Evolutionary conservation across 2,888 invertebrate species (phyloP).

Genomic region (Machimus rusticus): DNA sequence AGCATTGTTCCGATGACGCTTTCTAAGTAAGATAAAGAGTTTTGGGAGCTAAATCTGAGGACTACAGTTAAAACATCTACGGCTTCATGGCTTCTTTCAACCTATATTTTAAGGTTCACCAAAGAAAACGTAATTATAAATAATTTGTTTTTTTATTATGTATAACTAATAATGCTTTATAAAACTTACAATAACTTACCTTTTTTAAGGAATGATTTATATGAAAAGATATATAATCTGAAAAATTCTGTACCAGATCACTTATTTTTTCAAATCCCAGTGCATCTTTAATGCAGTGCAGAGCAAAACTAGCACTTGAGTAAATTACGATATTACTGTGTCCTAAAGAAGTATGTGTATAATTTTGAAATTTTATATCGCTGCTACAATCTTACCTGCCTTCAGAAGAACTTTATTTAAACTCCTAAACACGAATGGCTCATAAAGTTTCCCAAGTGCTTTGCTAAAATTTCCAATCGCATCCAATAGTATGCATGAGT

Average conservation of each 20-base stretch:
- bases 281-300: slow-evolving; percentile 68
- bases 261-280: slow-evolving; percentile 66
- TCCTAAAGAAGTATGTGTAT: slow-evolving; percentile 63
- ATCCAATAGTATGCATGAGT: slow-evolving; percentile 74
- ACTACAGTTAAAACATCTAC: slow-evolving; percentile 77
- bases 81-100: slow-evolving; percentile 70
- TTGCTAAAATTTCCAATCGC: slow-evolving; percentile 72
- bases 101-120: slow-evolving; percentile 53
- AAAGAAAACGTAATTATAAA: no score
- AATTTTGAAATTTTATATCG: not conserved
- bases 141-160: no score
- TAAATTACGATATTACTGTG: slow-evolving; percentile 71
- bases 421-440: slow-evolving; percentile 70
- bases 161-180: not conserved
- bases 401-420: slow-evolving; percentile 75
- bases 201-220: slow-evolving; percentile 71
- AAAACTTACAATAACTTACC: slow-evolving; percentile 53
- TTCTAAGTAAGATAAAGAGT: slow-evolving; percentile 71
- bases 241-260: slow-evolving; percentile 72
- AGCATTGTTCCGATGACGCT: slow-evolving; percentile 74
- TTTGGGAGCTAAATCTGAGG: slow-evolving; percentile 72
- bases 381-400: slow-evolving; percentile 66
- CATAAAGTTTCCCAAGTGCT: slow-evolving; percentile 65
- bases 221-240: slow-evolving; percentile 78
- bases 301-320: slow-evolving; percentile 68